Conservation (phyloP, 2,797 vertebrate species). For the Lophius americanus region DNA sequence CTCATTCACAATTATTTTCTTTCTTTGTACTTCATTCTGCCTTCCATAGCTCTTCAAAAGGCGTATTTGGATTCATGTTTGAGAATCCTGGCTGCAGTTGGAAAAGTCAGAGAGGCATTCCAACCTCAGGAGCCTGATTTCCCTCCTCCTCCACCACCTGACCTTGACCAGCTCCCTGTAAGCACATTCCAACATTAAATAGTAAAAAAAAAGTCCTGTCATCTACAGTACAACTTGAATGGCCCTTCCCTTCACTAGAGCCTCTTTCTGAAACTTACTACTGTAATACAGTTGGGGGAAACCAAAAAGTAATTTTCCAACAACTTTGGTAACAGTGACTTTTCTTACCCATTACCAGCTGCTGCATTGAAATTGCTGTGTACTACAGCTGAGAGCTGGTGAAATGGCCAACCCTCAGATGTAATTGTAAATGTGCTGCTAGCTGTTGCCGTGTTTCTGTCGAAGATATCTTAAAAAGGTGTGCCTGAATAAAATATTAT, state of each 20-base stretch:
- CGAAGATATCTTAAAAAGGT: too few relatives aligned
- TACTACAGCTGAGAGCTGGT: too few relatives aligned
- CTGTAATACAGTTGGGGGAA: not conserved
- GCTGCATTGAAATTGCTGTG: too few relatives aligned
- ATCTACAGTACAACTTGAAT: not conserved
- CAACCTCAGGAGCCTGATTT: constrained; percentile 96
- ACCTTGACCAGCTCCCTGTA: constrained; percentile 94
- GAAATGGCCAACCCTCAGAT: too few relatives aligned
- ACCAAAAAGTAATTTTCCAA: not conserved
- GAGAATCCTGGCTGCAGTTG: constrained; percentile 93
- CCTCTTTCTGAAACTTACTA: too few relatives aligned
- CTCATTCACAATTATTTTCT: not conserved
- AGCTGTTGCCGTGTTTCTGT: too few relatives aligned
- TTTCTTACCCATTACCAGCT: too few relatives aligned
- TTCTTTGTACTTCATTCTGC: not conserved
- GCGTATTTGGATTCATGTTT: constrained; percentile 95
- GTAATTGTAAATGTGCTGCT: too few relatives aligned
- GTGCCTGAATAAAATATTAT: too few relatives aligned
- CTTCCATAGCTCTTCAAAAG: constrained; percentile 89
- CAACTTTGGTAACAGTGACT: too few relatives aligned
- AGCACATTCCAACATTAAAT: constrained; percentile 53
- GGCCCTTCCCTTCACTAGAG: not conserved
- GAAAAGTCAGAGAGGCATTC: constrained; percentile 97
- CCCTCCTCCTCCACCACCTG: constrained; percentile 95
- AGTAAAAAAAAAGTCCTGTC: not conserved